Conservation (phyloP, 2,888 invertebrate species). For the Drosophila eohydei region DNA sequence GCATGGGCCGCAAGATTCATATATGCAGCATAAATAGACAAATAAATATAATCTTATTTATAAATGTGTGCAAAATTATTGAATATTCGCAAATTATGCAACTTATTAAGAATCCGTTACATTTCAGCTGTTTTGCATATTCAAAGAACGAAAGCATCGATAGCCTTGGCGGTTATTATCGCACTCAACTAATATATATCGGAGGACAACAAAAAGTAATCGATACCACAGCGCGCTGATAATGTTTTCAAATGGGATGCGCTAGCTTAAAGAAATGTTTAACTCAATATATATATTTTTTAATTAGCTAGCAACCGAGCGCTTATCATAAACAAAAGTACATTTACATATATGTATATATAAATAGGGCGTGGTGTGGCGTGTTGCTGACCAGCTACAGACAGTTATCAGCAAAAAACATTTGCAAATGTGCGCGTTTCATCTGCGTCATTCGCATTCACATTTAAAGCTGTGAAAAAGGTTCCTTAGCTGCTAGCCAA, state of each 20-base stretch:
- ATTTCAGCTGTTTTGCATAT: neutral
- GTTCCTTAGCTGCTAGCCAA: constrained; percentile 7
- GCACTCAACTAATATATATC: neutral
- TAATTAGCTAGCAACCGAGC: constrained; percentile 56
- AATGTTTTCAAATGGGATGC: constrained; percentile 25
- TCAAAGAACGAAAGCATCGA: neutral
- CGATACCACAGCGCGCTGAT: constrained; percentile 17
- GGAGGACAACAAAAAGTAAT: neutral
- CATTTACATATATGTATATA: neutral
- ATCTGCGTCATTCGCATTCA: constrained; percentile 45
- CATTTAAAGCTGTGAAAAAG: constrained; percentile 4
- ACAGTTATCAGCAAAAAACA: constrained; percentile 21
- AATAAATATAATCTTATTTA: neutral
- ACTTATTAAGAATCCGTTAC: neutral
- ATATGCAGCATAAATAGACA: constrained; percentile 30
- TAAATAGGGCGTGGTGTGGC: constrained; percentile 41
- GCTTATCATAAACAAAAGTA: constrained; percentile 40
- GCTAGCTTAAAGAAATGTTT: constrained; percentile 34
- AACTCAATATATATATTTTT: constrained; percentile 19
- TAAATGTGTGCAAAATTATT: neutral
- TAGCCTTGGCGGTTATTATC: neutral
- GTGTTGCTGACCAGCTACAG: constrained; percentile 45
- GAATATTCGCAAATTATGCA: neutral
- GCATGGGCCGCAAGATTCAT: constrained; percentile 45
- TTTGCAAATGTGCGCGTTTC: constrained; percentile 23